A percentile compares a stretch with the other conserved stretches of the same genome.
Evolutionary conservation across 2,888 invertebrate genomes (phyloP).

Genomic region (Athalia cordata): DNA sequence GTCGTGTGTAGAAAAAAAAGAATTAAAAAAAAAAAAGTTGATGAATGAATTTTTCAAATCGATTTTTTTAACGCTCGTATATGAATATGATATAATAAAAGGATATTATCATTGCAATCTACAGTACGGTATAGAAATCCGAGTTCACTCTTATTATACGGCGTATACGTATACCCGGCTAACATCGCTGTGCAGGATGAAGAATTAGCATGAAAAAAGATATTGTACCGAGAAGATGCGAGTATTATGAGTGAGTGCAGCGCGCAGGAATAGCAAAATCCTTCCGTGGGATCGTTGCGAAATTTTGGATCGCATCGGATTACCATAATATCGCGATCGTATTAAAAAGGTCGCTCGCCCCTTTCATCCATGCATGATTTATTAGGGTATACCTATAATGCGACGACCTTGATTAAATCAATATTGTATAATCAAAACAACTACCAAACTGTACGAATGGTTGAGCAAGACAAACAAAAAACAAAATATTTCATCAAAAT

Average conservation of each 20-base stretch:
- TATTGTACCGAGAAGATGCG: too few species aligned
- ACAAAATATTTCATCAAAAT: too few species aligned
- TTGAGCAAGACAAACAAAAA: too few species aligned
- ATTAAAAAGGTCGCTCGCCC: constrained; percentile 51
- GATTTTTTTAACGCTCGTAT: too few species aligned
- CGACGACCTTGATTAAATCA: too few species aligned
- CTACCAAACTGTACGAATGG: too few species aligned
- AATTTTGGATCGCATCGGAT: constrained; percentile 54
- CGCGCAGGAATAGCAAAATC: background rate
- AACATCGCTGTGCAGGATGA: background rate
- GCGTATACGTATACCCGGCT: background rate
- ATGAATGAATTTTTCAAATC: too few species aligned
- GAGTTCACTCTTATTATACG: background rate
- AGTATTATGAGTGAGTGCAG: constrained; percentile 3
- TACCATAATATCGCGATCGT: constrained; percentile 51
- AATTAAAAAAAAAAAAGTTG: too few species aligned
- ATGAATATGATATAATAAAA: too few species aligned
- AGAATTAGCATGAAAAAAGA: constrained; percentile 35
- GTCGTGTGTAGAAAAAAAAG: too few species aligned
- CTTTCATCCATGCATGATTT: constrained; percentile 60
- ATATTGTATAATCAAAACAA: too few species aligned
- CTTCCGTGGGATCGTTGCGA: constrained; percentile 48
- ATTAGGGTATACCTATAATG: constrained; percentile 43
- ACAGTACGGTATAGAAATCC: background rate
- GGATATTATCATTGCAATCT: too few species aligned